A percentile compares a stretch with the other conserved stretches of the same genome.
These are phyloP conservation scores for Chaetoderma sp. DNA, from an alignment of 2,888 invertebrate species.

Conservation along the genomic window DNA sequence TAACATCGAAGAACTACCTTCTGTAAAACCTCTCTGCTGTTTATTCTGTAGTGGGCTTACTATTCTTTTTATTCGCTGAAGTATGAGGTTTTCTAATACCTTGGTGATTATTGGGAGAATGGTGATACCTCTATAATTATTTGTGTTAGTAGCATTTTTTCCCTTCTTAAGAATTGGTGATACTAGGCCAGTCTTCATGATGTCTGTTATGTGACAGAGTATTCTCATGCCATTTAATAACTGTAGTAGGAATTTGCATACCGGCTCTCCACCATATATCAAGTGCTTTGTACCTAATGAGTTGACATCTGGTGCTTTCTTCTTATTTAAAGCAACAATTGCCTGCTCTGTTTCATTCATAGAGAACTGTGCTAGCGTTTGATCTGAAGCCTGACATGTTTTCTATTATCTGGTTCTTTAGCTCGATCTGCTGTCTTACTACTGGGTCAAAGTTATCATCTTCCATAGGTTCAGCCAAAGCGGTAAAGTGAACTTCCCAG, in stretches of 20 bases:
- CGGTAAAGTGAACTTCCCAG: neutral
- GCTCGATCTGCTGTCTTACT: neutral
- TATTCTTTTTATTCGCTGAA: neutral
- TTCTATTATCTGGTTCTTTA: too few species aligned
- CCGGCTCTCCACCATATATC: neutral
- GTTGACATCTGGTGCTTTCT: neutral
- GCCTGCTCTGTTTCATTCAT: neutral
- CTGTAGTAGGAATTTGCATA: neutral
- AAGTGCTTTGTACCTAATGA: neutral
- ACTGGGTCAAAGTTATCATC: neutral
- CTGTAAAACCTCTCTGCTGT: neutral
- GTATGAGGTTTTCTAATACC: neutral
- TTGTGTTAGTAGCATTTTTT: too few species aligned
- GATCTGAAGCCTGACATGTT: neutral
- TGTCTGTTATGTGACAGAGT: neutral
- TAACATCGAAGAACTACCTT: neutral
- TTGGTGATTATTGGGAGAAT: neutral
- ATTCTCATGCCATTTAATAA: neutral
- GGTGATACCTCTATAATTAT: neutral
- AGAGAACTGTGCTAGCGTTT: neutral
- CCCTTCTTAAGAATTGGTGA: neutral
- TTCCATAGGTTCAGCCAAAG: neutral
- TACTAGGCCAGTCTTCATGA: neutral
- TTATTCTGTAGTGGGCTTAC: neutral
- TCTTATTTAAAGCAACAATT: neutral